Conservation (phyloP, 2,113 vertebrate genomes). For the Pachypanchax playfairii region DNA sequence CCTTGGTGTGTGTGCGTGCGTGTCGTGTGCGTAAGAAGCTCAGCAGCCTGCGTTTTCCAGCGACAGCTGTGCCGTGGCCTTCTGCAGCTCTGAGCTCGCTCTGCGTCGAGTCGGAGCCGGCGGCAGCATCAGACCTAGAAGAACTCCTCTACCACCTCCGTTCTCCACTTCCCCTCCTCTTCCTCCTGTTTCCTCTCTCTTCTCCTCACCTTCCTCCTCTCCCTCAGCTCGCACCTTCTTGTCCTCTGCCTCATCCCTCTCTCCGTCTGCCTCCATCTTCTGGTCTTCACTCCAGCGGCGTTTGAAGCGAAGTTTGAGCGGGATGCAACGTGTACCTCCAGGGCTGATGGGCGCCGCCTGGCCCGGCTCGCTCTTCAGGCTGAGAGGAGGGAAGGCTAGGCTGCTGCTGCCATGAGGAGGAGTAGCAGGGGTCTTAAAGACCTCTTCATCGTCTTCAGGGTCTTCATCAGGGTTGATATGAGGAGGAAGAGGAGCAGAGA, state of each 20-base stretch:
- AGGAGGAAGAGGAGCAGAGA: slow-evolving; percentile 6
- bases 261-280: slow-evolving; percentile 85
- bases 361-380: slow-evolving; percentile 75
- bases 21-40: slow-evolving; percentile 25
- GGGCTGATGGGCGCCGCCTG: slow-evolving; percentile 69
- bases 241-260: slow-evolving; percentile 79
- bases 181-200: slow-evolving; percentile 58
- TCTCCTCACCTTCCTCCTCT: slow-evolving; percentile 74
- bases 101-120: slow-evolving; percentile 74
- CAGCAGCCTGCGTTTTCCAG: slow-evolving; percentile 87
- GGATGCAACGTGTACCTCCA: slow-evolving; percentile 83
- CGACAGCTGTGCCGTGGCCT: slow-evolving; percentile 89
- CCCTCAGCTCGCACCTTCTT: slow-evolving; percentile 84
- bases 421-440: slow-evolving; percentile 88
- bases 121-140: slow-evolving; percentile 60
- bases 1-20: not conserved
- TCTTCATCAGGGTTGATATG: slow-evolving; percentile 25
- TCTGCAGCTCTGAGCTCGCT: slow-evolving; percentile 88
- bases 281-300: slow-evolving; percentile 93
- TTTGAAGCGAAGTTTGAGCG: slow-evolving; percentile 91
- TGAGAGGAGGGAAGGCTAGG: slow-evolving; percentile 34
- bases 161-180: slow-evolving; percentile 45
- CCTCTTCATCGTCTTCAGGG: slow-evolving; percentile 84
- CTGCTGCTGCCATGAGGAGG: slow-evolving; percentile 61
- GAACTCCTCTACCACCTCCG: slow-evolving; percentile 31